A percentile compares a stretch with the other conserved stretches of the same genome.
Conservation (phyloP, 2,797 vertebrate species). For the Hozukius guyotensis region DNA sequence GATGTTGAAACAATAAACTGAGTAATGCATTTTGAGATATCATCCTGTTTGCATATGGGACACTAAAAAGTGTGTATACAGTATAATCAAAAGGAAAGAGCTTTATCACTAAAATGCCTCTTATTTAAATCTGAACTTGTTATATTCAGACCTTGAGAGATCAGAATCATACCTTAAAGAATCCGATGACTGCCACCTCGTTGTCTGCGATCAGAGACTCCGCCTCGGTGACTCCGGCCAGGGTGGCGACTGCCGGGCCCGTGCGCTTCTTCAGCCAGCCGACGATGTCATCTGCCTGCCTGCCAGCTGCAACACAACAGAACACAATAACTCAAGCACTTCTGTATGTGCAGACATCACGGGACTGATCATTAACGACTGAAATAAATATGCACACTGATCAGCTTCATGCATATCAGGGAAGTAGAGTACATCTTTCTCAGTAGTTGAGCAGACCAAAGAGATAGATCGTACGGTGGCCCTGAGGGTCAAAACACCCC, state of each 20-base stretch:
- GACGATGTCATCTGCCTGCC: constrained; percentile 94
- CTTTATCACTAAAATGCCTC: neutral
- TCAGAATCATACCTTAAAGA: constrained; percentile 90
- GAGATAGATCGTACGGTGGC: neutral
- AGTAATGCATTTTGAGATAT: neutral
- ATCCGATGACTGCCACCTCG: constrained; percentile 93
- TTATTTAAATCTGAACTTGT: neutral
- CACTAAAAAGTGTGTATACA: neutral
- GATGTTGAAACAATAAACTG: neutral
- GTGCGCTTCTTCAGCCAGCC: constrained; percentile 97
- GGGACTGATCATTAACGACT: too few species aligned
- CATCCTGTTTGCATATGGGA: neutral
- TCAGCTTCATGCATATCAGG: neutral
- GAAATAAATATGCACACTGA: neutral
- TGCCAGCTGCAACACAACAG: constrained; percentile 85
- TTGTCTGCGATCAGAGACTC: constrained; percentile 89
- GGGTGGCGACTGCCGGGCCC: constrained; percentile 86
- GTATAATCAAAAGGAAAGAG: neutral
- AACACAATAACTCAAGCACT: neutral
- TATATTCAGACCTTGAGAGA: neutral
- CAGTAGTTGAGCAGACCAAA: neutral
- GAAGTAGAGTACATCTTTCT: neutral
- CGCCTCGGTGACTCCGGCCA: constrained; percentile 80
- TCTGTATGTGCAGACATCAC: neutral
- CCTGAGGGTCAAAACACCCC: too few species aligned